Evolutionary conservation across 2,888 invertebrate species (phyloP), one percentile per base, ranked within the genome.

Genomic region (Dicroscelio sp.): DNA sequence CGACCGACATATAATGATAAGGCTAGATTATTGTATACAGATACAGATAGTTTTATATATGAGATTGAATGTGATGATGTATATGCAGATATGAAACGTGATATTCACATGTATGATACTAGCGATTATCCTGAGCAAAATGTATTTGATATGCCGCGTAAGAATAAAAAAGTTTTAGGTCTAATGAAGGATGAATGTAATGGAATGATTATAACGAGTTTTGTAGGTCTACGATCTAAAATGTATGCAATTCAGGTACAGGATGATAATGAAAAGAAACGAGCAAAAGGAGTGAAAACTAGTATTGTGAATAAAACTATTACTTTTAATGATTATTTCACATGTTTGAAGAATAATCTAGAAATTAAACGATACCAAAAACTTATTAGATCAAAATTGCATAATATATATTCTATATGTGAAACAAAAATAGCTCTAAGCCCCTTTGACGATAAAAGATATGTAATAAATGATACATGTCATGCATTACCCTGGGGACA

Each of bases 81-180:
- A n/a, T 80, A 80, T 93, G 90, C 86, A 10, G 65, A 38, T 48
- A 92, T 92, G 31, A 93, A 23, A 86, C 4, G 73, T n/a, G 86
- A 96, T 91, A 65, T 95, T 14, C 25, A 91, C 58, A 92, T 88
- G 75, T 96, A 96, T 90, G 96, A 96, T 92, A 95, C 95, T 30
- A 95, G 95, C 1, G 90, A 93, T 65, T 90, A 90, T 67, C 60
- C 80, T 33, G 31, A 20, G 14, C 52, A 55, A 33, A 75, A 75
- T 33, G 20, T 75, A 30, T 48, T 55, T 23, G 30, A 17, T 55
- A 75, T 75, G 1, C 55, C 33, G 2, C 55, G 4, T 1, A 12
- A 25, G 25, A 75, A 75, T 55, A 33, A 55, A 33, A 75, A 75
- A 55, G 20, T 33, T 20, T 14, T 75, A 14, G 75, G 55, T 1